Evolutionary conservation across 1,140 invertebrate species (phyloP).

Genomic region (Hormaphis cornu): DNA sequence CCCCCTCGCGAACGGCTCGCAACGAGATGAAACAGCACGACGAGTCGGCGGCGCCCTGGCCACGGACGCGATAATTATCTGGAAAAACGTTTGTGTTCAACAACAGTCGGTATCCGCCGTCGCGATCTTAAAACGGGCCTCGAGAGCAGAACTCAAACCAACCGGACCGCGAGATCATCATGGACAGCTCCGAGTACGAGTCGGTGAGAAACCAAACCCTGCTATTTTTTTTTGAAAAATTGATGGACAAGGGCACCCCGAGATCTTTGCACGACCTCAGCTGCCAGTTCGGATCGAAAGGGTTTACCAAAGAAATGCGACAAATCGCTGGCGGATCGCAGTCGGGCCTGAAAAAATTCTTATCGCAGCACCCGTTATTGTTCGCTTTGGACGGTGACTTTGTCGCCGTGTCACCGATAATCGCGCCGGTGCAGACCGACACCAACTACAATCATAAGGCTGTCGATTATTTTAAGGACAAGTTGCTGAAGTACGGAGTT

Average conservation of each 20-base stretch:
- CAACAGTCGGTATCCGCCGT: too few species aligned
- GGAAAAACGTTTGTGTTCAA: too few species aligned
- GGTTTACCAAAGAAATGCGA: constrained; percentile 89
- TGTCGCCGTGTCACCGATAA: constrained; percentile 66
- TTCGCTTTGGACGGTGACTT: constrained; percentile 86
- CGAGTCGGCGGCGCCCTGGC: neutral
- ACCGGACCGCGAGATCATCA: constrained; percentile 42
- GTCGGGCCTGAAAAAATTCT: constrained; percentile 83
- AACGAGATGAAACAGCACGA: neutral
- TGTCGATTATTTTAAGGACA: constrained; percentile 86
- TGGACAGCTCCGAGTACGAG: constrained; percentile 91
- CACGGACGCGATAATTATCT: neutral
- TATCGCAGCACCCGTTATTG: constrained; percentile 80
- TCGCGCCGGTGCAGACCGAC: constrained; percentile 43
- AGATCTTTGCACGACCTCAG: constrained; percentile 90
- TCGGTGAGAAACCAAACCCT: constrained; percentile 85
- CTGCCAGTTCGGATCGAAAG: constrained; percentile 92
- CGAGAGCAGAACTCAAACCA: too few species aligned
- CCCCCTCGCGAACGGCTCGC: too few species aligned
- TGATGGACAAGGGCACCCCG: constrained; percentile 87
- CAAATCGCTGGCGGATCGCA: constrained; percentile 91
- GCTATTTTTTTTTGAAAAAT: constrained; percentile 88
- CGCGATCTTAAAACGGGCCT: too few species aligned
- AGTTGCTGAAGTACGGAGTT: constrained; percentile 78
- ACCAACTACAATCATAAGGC: constrained; percentile 74